Percentiles rank a stretch among this genome's conserved stretches.
Evolutionary conservation across 2,888 invertebrate species (phyloP).

Genomic region (Lasioglossum leucozonium): DNA sequence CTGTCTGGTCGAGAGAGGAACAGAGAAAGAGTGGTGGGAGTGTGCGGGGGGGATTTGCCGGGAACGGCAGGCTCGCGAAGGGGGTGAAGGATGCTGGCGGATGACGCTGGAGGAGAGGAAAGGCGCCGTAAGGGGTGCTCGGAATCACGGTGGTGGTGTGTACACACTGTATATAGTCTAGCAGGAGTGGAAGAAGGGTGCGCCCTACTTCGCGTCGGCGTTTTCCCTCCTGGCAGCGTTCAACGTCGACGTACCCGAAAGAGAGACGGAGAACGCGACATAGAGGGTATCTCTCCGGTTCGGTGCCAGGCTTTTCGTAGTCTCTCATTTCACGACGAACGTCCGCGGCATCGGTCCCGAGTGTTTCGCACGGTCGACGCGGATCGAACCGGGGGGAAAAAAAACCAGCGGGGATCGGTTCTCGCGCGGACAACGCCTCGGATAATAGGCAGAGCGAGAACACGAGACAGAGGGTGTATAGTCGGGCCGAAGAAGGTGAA

Average conservation of each 20-base stretch:
- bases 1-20: slow-evolving; percentile 48
- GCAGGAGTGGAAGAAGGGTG: slow-evolving; percentile 79
- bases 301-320: slow-evolving; percentile 67
- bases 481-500: not conserved
- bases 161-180: slow-evolving; percentile 66
- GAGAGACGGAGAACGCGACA: slow-evolving; percentile 48
- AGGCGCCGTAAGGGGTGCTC: slow-evolving; percentile 65
- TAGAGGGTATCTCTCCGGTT: slow-evolving; percentile 65
- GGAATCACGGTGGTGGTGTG: slow-evolving; percentile 75
- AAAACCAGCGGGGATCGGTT: slow-evolving; percentile 16
- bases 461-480: not conserved
- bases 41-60: slow-evolving; percentile 1
- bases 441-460: slow-evolving; percentile 23
- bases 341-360: slow-evolving; percentile 56
- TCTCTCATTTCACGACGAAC: slow-evolving; percentile 72
- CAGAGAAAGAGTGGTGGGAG: slow-evolving; percentile 35
- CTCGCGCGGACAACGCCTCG: slow-evolving; percentile 55
- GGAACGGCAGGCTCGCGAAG: slow-evolving; percentile 37
- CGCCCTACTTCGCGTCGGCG: slow-evolving; percentile 81
- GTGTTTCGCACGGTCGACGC: slow-evolving; percentile 50
- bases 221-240: slow-evolving; percentile 74
- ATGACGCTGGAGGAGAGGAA: slow-evolving; percentile 63
- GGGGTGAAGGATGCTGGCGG: slow-evolving; percentile 58
- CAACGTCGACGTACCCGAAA: slow-evolving; percentile 58
- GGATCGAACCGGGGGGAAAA: slow-evolving; percentile 16